phyloP scores from a whole-genome alignment of 2,797 vertebrate genomes.

The Pangasius mekongensis region DNA sequence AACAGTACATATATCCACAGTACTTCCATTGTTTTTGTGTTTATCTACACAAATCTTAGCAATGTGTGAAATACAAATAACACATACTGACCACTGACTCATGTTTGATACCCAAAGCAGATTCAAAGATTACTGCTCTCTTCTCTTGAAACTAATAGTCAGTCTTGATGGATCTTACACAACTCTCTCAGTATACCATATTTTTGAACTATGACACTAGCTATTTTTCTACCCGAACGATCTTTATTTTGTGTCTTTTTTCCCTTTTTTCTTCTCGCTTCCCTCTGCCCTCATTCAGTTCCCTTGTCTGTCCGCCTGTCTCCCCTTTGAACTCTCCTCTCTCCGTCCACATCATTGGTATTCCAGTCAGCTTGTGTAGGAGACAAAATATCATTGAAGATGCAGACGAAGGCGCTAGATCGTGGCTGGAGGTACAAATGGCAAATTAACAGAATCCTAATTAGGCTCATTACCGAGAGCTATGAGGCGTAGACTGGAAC shows the following conservation, averaged over 20 bases:
- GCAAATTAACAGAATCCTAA: conserved; percentile 62
- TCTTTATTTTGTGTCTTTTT: conserved; percentile 22
- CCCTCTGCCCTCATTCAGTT: conserved; percentile 38
- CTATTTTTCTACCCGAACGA: not conserved
- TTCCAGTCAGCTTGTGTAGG: conserved; percentile 41
- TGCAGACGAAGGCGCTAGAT: conserved; percentile 55
- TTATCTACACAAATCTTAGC: conserved; percentile 3
- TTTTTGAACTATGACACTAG: not conserved
- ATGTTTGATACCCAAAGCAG: not conserved
- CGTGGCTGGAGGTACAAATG: conserved; percentile 58
- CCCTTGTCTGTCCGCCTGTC: conserved; percentile 23
- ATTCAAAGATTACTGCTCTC: not conserved
- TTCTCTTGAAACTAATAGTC: not conserved
- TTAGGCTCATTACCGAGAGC: conserved; percentile 60
- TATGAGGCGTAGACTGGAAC: conserved; percentile 52
- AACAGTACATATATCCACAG: not conserved
- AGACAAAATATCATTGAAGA: conserved; percentile 53
- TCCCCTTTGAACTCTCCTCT: conserved; percentile 35
- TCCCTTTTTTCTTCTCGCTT: conserved; percentile 35
- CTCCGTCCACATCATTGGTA: conserved; percentile 45
- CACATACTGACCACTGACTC: conserved; percentile 31
- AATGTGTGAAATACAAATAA: conserved; percentile 14
- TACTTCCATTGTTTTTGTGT: not conserved
- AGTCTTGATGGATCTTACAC: not conserved
- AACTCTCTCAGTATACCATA: not conserved